Percentiles rank a stretch among this genome's conserved stretches.
phyloP scores from a whole-genome alignment of 2,888 invertebrate species.

The Drosophila affinis region DNA sequence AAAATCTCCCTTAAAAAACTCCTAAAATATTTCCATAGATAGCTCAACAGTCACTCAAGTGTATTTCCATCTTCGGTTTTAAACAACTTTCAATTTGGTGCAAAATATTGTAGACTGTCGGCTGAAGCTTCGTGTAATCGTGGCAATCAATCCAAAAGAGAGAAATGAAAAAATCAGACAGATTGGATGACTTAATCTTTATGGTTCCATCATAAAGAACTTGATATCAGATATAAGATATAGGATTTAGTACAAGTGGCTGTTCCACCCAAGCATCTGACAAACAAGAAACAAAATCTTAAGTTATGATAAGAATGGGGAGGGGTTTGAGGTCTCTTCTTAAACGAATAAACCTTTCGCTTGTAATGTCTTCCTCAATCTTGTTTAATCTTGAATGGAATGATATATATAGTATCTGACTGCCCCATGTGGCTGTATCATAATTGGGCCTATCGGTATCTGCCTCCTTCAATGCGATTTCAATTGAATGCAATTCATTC shows the following conservation, averaged over 20 bases:
- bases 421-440: background rate
- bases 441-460: background rate
- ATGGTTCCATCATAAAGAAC: background rate
- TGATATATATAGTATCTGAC: no score
- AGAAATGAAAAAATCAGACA: background rate
- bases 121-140: slow-evolving; percentile 4
- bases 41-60: no score
- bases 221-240: slow-evolving; percentile 7
- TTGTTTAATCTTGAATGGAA: background rate
- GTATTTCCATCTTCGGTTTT: no score
- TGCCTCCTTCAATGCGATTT: slow-evolving; percentile 21
- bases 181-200: slow-evolving; percentile 15
- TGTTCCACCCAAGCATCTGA: background rate
- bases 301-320: background rate
- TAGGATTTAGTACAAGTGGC: background rate
- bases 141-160: slow-evolving; percentile 12
- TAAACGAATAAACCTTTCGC: background rate
- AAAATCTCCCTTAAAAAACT: no score
- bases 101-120: background rate
- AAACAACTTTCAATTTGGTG: no score
- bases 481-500: slow-evolving; percentile 31
- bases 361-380: background rate
- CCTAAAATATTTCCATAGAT: no score
- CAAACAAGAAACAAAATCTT: background rate
- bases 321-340: background rate